Evolutionary conservation across 2,113 vertebrate species (phyloP).

Genomic region (Albula glossodonta): DNA sequence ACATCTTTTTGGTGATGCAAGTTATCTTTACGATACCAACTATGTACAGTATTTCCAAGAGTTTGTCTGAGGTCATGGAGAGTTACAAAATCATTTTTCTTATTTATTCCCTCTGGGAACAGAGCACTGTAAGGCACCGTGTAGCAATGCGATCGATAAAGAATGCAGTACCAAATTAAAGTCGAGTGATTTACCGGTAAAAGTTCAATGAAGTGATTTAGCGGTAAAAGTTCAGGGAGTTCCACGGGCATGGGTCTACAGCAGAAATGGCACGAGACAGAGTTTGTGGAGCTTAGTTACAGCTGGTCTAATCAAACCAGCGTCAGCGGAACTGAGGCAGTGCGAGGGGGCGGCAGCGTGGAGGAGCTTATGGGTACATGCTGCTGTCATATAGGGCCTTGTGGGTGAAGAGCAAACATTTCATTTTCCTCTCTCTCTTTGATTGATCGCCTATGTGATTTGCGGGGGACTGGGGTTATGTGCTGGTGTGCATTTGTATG

Average conservation of each 20-base stretch:
- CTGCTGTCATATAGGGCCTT: neutral
- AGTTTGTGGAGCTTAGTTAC: neutral
- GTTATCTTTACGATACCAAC: too few species aligned
- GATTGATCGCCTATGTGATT: neutral
- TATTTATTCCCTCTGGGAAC: neutral
- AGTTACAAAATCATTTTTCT: neutral
- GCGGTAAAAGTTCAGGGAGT: neutral
- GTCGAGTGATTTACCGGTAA: neutral
- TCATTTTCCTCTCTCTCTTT: neutral
- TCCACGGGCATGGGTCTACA: neutral
- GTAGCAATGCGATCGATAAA: neutral
- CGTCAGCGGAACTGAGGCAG: neutral
- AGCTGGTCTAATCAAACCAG: slow-evolving; percentile 2
- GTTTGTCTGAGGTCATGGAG: neutral
- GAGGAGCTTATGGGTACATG: neutral
- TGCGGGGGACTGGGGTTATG: neutral
- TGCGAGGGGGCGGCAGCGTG: neutral
- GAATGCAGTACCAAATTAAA: neutral
- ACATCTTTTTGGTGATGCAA: too few species aligned
- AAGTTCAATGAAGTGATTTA: neutral
- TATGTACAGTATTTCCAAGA: neutral
- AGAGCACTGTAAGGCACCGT: too few species aligned
- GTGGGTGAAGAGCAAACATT: neutral
- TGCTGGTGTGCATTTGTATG: neutral
- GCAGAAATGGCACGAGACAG: neutral